Evolutionary conservation across 2,797 vertebrate genomes (phyloP).

Genomic region (Sebastes minor): DNA sequence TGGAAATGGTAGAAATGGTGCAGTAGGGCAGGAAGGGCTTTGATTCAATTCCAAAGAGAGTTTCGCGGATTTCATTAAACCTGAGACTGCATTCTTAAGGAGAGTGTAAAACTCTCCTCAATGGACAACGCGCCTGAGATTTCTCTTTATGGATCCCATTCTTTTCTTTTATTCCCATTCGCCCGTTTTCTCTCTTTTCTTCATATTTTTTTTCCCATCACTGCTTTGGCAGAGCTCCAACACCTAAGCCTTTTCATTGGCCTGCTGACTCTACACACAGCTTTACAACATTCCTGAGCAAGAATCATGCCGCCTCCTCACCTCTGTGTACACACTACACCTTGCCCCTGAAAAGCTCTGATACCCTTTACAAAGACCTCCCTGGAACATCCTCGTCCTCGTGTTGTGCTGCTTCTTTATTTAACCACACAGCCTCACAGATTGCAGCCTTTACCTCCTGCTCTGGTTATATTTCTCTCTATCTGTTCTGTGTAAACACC

Average conservation of each 20-base stretch:
- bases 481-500: slow-evolving; percentile 64
- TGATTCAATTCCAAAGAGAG: slow-evolving; percentile 44
- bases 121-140: slow-evolving; percentile 17
- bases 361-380: slow-evolving; percentile 52
- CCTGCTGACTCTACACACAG: slow-evolving; percentile 68
- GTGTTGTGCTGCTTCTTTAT: slow-evolving; percentile 14
- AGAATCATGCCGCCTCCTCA: slow-evolving; percentile 43
- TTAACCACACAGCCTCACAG: slow-evolving; percentile 33
- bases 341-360: slow-evolving; percentile 42
- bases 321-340: slow-evolving; percentile 58
- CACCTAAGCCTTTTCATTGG: slow-evolving; percentile 38
- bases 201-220: neutral
- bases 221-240: slow-evolving; percentile 48
- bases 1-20: slow-evolving; percentile 34
- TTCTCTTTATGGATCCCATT: slow-evolving; percentile 38
- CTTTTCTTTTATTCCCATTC: slow-evolving; percentile 41
- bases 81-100: slow-evolving; percentile 16
- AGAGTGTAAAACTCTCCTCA: slow-evolving; percentile 37
- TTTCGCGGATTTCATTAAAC: slow-evolving; percentile 42
- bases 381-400: slow-evolving; percentile 18
- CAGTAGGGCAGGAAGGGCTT: slow-evolving; percentile 20
- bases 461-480: slow-evolving; percentile 48
- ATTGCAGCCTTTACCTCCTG: slow-evolving; percentile 31
- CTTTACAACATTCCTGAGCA: slow-evolving; percentile 64
- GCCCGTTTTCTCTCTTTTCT: slow-evolving; percentile 8